Evolutionary conservation across 2,797 vertebrate genomes (phyloP).

Genomic region (Danio albolineatus): DNA sequence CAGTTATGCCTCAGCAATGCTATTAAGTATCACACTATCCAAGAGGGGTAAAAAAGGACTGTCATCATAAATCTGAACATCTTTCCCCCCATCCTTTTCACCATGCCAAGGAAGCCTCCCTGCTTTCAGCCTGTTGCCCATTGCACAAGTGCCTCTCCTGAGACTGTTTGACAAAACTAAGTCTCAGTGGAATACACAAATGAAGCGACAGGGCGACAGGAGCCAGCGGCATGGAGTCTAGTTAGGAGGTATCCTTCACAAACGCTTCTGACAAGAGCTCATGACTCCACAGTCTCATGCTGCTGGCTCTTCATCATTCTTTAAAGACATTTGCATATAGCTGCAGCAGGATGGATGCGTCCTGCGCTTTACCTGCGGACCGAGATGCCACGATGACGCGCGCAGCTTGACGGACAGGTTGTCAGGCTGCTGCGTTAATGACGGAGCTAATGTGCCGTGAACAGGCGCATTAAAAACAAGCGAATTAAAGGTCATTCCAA

Average conservation of each 20-base stretch:
- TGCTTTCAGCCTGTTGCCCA: slow-evolving; percentile 6
- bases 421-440: slow-evolving; percentile 41
- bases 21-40: slow-evolving; percentile 1
- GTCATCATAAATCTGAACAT: slow-evolving; percentile 4
- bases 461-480: slow-evolving; percentile 46
- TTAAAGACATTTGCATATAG: slow-evolving; percentile 39
- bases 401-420: slow-evolving; percentile 34
- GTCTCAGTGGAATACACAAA: slow-evolving; percentile 29
- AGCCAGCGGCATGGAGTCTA: slow-evolving; percentile 8
- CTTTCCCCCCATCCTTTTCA: not conserved
- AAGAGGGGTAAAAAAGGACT: not conserved
- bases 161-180: slow-evolving; percentile 20
- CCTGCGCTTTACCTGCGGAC: slow-evolving; percentile 46
- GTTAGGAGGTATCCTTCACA: slow-evolving; percentile 17
- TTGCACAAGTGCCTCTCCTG: not conserved
- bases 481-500: slow-evolving; percentile 51
- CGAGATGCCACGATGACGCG: slow-evolving; percentile 30
- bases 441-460: slow-evolving; percentile 51
- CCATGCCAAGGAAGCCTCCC: not conserved
- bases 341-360: slow-evolving; percentile 30
- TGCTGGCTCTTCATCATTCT: slow-evolving; percentile 23
- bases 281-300: slow-evolving; percentile 18
- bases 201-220: slow-evolving; percentile 5
- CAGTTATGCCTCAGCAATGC: not conserved
- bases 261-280: slow-evolving; percentile 26